phyloP scores from a whole-genome alignment of 2,888 invertebrate species.

The Apotomis betuletana region DNA sequence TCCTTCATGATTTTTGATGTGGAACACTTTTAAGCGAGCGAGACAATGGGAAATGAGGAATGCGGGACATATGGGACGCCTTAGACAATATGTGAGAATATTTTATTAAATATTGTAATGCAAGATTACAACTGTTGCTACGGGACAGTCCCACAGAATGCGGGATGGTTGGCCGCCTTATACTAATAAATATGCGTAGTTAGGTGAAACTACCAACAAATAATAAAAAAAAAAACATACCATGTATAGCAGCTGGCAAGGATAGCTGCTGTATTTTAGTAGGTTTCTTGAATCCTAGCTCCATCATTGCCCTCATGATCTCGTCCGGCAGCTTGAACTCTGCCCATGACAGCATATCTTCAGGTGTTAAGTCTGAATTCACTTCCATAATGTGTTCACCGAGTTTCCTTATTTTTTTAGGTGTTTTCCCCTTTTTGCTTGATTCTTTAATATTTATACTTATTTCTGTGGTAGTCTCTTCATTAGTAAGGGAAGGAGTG shows the following conservation, averaged over 20 bases:
- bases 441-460: slow-evolving; percentile 30
- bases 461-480: slow-evolving; percentile 37
- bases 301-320: slow-evolving; percentile 89
- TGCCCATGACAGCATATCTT: slow-evolving; percentile 85
- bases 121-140: too few relatives aligned
- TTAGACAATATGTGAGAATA: too few relatives aligned
- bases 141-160: too few relatives aligned
- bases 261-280: slow-evolving; percentile 94
- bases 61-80: too few relatives aligned
- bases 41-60: too few relatives aligned
- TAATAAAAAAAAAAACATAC: slow-evolving; percentile 61
- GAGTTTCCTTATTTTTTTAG: slow-evolving; percentile 53
- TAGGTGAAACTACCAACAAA: too few relatives aligned
- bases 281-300: slow-evolving; percentile 90
- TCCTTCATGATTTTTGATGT: too few relatives aligned
- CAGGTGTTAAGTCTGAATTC: slow-evolving; percentile 59
- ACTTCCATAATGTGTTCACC: slow-evolving; percentile 60
- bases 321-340: slow-evolving; percentile 87
- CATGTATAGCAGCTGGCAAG: slow-evolving; percentile 92
- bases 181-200: too few relatives aligned
- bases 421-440: slow-evolving; percentile 37
- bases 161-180: too few relatives aligned
- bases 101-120: too few relatives aligned
- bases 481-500: slow-evolving; percentile 62
- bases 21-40: too few relatives aligned